phyloP scores from a whole-genome alignment of 2,113 vertebrate species.

The Malurus alboscapulatus region DNA sequence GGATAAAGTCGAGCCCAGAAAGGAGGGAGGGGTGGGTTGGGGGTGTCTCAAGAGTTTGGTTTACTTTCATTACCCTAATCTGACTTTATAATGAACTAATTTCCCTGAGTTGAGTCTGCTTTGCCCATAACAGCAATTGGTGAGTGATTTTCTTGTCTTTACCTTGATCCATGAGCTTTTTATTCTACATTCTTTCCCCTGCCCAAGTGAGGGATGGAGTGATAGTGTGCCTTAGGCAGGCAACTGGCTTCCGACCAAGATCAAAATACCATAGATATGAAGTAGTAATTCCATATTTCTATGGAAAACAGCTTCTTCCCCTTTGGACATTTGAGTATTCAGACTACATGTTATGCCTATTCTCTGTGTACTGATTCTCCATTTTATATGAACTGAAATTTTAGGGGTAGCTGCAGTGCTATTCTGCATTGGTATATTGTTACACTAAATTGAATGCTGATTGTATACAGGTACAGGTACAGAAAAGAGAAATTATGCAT shows the following conservation, averaged over 20 bases:
- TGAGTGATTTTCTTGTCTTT: not conserved
- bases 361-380: not conserved
- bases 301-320: not conserved
- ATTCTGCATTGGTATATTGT: not conserved
- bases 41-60: not conserved
- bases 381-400: not conserved
- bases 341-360: fast-evolving
- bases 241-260: not conserved
- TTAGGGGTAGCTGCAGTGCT: not conserved
- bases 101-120: not conserved
- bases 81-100: not conserved
- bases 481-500: not conserved
- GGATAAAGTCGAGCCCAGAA: not conserved
- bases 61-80: not conserved
- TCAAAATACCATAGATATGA: not conserved
- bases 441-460: not conserved
- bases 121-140: not conserved
- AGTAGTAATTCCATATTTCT: not conserved
- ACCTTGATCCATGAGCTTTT: not conserved
- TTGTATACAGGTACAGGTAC: not conserved
- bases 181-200: not conserved
- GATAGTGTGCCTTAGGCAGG: not conserved
- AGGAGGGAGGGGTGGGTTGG: not conserved
- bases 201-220: not conserved
- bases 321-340: not conserved